Conservation (phyloP, 2,113 vertebrate species). For the Lipophrys pholis region DNA sequence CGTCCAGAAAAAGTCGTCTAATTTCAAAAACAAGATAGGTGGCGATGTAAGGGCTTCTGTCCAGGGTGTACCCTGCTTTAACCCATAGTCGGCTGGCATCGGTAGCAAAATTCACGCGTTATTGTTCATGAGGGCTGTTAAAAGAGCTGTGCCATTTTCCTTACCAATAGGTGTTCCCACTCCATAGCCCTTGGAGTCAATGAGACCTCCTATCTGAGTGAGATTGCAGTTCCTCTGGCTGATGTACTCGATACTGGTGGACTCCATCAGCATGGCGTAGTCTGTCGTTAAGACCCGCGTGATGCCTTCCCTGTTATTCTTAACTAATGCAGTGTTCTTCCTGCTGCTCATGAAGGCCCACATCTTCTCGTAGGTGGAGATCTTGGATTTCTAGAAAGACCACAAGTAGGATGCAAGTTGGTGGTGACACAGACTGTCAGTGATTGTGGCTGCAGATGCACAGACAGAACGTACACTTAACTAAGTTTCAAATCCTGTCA, state of each 20-base stretch:
- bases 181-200: constrained; percentile 98
- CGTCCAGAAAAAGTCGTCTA: not conserved
- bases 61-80: too few species aligned
- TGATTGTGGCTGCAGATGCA: not conserved
- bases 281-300: constrained; percentile 94
- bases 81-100: too few species aligned
- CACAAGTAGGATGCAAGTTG: constrained; percentile 10
- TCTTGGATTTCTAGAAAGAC: constrained; percentile 92
- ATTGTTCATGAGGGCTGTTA: too few species aligned
- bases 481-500: not conserved
- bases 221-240: constrained; percentile 99
- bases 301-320: constrained; percentile 94
- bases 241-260: constrained; percentile 97
- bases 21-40: not conserved
- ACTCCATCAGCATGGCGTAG: constrained; percentile 98
- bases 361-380: constrained; percentile 99
- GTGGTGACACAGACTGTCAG: not conserved
- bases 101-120: too few species aligned
- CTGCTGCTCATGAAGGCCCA: constrained; percentile 99
- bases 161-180: constrained; percentile 98
- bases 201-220: constrained; percentile 96
- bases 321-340: constrained; percentile 92
- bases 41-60: too few species aligned
- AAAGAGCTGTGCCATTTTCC: constrained; percentile 1
- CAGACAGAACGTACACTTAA: not conserved